Percentiles rank a stretch among this genome's conserved stretches.
phyloP scores from a whole-genome alignment of 2,113 vertebrate species.

The Poeciliopsis prolifica region DNA sequence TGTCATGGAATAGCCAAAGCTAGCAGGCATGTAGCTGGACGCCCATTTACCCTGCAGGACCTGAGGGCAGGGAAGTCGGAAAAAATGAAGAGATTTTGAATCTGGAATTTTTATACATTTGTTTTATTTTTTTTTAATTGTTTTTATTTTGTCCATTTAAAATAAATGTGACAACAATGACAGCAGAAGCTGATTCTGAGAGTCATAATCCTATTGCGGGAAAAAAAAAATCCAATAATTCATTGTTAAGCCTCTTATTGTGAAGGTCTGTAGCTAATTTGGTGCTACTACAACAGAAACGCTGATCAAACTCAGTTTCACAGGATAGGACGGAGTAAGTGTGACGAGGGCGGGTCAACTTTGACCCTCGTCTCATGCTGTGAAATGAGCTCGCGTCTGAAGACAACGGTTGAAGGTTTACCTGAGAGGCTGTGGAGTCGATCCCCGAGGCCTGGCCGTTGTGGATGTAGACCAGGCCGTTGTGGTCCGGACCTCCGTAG shows the following conservation, averaged over 20 bases:
- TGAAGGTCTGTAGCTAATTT: neutral
- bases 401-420: neutral
- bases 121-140: neutral
- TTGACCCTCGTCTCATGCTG: no score
- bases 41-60: conserved; percentile 91
- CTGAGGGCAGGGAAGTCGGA: conserved; percentile 44
- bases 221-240: no score
- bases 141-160: neutral
- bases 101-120: neutral
- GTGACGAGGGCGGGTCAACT: no score
- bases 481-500: conserved; percentile 86
- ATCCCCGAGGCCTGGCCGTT: conserved; percentile 87
- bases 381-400: neutral
- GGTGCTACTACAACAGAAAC: neutral
- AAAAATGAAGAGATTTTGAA: neutral
- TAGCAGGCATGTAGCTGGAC: conserved; percentile 89
- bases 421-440: conserved; percentile 82
- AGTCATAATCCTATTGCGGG: no score
- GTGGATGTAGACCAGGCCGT: conserved; percentile 93
- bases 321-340: no score
- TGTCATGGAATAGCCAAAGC: conserved; percentile 94
- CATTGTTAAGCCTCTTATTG: neutral
- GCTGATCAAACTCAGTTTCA: neutral
- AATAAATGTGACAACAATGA: neutral
- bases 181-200: no score